Conservation (phyloP, 2,888 invertebrate genomes). For the Volucella bombylans region DNA sequence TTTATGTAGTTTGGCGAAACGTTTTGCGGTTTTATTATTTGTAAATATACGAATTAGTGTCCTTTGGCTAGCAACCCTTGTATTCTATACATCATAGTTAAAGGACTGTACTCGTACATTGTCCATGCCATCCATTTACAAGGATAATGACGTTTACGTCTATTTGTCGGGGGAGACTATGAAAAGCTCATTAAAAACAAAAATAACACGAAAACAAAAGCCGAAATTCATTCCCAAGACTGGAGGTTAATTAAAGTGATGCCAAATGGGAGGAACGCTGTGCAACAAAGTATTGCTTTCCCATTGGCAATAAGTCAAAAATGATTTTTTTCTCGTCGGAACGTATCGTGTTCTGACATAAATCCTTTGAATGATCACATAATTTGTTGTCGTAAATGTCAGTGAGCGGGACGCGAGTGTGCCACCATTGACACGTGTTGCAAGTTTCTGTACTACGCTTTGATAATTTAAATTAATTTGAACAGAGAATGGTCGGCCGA, state of each 20-base stretch:
- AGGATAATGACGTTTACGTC: constrained; percentile 60
- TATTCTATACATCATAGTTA: background rate
- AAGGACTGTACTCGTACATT: constrained; percentile 27
- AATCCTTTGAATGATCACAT: constrained; percentile 73
- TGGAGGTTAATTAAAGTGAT: constrained; percentile 57
- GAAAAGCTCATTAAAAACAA: constrained; percentile 62
- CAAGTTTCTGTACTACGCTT: constrained; percentile 8
- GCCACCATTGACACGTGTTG: constrained; percentile 53
- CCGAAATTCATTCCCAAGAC: constrained; percentile 35
- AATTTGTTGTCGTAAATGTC: constrained; percentile 71
- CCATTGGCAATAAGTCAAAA: constrained; percentile 58
- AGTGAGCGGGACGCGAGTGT: constrained; percentile 37
- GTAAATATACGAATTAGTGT: constrained; percentile 75
- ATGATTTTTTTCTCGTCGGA: constrained; percentile 18
- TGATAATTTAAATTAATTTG: constrained; percentile 68
- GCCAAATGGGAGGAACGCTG: background rate
- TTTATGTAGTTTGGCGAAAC: constrained; percentile 74
- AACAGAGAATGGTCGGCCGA: constrained; percentile 17
- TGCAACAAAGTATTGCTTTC: constrained; percentile 61
- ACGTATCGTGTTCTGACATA: constrained; percentile 56
- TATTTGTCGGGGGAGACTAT: constrained; percentile 40
- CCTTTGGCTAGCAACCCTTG: constrained; percentile 52
- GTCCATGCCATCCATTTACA: constrained; percentile 18
- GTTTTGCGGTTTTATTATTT: constrained; percentile 77
- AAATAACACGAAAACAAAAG: constrained; percentile 40